Conservation (phyloP, 2,797 vertebrate genomes). For the Lepus oiostolus region DNA sequence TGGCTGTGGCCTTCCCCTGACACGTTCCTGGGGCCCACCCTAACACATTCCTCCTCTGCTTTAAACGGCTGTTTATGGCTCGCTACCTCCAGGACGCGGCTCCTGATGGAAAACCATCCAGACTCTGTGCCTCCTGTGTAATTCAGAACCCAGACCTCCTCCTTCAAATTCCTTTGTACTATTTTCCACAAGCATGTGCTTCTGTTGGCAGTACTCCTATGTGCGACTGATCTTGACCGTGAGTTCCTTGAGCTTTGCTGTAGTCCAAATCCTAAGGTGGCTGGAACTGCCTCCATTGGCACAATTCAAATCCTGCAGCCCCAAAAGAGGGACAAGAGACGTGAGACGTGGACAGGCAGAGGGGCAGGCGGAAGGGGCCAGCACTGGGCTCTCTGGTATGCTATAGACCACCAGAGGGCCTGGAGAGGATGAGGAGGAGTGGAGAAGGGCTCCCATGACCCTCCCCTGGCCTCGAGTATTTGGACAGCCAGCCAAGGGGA, state of each 20-base stretch:
- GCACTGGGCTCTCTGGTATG: neutral
- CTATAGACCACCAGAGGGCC: neutral
- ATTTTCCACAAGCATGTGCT: slow-evolving; percentile 65
- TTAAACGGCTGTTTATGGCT: slow-evolving; percentile 64
- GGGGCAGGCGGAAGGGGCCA: fast-evolving
- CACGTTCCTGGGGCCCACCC: slow-evolving; percentile 1
- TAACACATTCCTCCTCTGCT: slow-evolving; percentile 69
- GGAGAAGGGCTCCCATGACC: neutral
- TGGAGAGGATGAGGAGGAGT: neutral
- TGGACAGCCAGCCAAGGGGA: neutral
- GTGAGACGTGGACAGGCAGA: neutral
- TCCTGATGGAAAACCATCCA: slow-evolving; percentile 57
- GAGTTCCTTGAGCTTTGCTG: slow-evolving; percentile 35
- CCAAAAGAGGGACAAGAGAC: neutral
- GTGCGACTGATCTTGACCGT: neutral
- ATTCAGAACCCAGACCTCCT: slow-evolving; percentile 45
- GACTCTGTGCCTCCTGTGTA: slow-evolving; percentile 35
- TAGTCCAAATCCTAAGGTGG: neutral
- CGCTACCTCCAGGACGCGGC: slow-evolving; percentile 17
- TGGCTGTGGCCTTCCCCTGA: neutral
- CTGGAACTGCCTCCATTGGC: neutral
- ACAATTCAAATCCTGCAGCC: neutral
- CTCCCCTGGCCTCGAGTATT: neutral
- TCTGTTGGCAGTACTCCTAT: neutral
- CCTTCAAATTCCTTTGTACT: slow-evolving; percentile 44